Percentiles rank a stretch among this genome's conserved stretches.
Evolutionary conservation across 2,113 vertebrate species (phyloP).

Genomic region (Pseudonaja textilis): DNA sequence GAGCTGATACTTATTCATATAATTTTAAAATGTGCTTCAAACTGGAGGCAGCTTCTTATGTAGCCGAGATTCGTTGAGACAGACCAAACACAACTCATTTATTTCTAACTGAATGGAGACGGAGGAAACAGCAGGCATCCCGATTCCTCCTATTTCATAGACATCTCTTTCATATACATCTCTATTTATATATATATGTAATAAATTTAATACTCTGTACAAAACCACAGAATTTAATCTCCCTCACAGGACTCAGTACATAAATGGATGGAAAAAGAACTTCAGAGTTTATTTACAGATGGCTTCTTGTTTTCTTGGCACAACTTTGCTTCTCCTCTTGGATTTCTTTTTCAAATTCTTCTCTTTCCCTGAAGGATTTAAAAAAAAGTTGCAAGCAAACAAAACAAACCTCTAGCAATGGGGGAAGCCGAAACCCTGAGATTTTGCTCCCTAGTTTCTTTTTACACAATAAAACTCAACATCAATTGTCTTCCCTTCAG

Average conservation of each 20-base stretch:
- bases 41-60: neutral
- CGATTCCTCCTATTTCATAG: neutral
- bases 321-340: slow-evolving; percentile 55
- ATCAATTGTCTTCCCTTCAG: neutral
- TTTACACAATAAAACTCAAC: neutral
- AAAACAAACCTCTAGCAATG: neutral
- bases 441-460: neutral
- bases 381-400: neutral
- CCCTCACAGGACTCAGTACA: neutral
- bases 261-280: neutral
- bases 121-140: neutral
- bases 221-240: neutral
- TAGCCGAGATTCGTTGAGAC: neutral
- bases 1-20: neutral
- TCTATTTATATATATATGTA: neutral
- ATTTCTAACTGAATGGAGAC: neutral
- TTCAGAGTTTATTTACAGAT: neutral
- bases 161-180: neutral
- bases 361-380: slow-evolving; percentile 66
- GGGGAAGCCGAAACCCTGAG: neutral
- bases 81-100: neutral
- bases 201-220: neutral
- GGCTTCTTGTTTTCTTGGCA: neutral
- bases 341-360: slow-evolving; percentile 72
- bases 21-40: neutral